These are phyloP conservation scores for Eupithecia subumbrata DNA, from an alignment of 2,888 invertebrate genomes.

Conservation along the genomic window DNA sequence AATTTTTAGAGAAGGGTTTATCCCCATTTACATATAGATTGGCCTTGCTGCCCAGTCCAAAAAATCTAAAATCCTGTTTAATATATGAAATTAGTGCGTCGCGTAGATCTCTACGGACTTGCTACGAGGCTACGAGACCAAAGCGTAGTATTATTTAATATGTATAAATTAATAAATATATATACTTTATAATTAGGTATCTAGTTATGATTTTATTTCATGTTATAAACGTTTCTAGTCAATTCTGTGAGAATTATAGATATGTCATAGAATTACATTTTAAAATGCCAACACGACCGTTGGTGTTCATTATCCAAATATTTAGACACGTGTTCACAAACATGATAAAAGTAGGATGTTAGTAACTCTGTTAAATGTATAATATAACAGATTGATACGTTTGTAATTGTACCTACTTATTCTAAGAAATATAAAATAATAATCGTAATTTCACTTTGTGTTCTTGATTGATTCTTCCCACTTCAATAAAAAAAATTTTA, in stretches of 20 bases:
- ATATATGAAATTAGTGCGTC: too few relatives aligned
- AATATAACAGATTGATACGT: neutral
- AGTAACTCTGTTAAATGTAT: neutral
- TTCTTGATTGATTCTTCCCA: neutral
- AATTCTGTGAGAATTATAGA: conserved; percentile 25
- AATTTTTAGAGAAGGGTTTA: too few relatives aligned
- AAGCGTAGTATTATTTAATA: neutral
- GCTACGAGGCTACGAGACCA: neutral
- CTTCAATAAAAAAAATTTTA: too few relatives aligned
- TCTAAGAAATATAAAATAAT: conserved; percentile 17
- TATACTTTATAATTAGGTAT: neutral
- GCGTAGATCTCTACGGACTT: neutral
- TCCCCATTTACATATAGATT: too few relatives aligned
- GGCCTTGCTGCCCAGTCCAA: too few relatives aligned
- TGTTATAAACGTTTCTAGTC: conserved; percentile 33
- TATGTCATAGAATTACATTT: neutral
- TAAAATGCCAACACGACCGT: neutral
- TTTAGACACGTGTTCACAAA: neutral
- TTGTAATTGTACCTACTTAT: conserved; percentile 18
- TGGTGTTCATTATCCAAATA: neutral
- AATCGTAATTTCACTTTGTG: neutral
- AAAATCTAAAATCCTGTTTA: too few relatives aligned
- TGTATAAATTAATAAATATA: neutral
- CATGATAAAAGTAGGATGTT: neutral
- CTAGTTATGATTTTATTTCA: conserved; percentile 20